Evolutionary conservation across 2,113 vertebrate genomes (phyloP), one percentile per base, ranked within the genome.

Genomic region (Falcunculus frontatus): DNA sequence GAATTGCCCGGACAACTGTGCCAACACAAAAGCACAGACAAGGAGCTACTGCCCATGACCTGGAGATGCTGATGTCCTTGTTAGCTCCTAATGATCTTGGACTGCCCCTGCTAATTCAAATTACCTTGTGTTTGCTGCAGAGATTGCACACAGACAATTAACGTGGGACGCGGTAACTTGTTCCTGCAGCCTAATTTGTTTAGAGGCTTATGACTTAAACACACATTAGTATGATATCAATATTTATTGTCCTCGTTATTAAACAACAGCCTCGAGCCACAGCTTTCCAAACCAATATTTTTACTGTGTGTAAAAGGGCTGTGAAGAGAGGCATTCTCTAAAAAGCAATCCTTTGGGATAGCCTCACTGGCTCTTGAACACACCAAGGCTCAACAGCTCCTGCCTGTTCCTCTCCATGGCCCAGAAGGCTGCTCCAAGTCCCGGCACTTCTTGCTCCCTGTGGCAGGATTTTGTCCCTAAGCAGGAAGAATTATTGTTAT

Each of bases 81-180:
- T 93, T 95, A 96, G 91, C 27, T 82, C 78, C 82, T 94, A 95
- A 95, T 49, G 79, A 95, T 89, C 93, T 95, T 87, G 87, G 87
- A 72, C 84, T 84, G 87, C 77, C 84, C 74, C 93, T 53, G 84
- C 84, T 95, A 89, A 87, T 90, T 94, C 84, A 93, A 94, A 95
- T 91, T 90, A 79, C 95, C 91, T 76, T 63, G 91, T 74, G 81
- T 92, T 96, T 93, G 91, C 89, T 86, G 89, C 90, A 90, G 88
- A 90, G 78, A 79, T 62, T 93, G 94, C 94, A 94, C 78, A 73
- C 88, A 94, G 88, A 94, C 83, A 97, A 97, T 97, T 95, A 94
- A 62, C 7, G 0, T n/a, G n/a, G n/a, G 90, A 94, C 6, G 21
- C 63, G 79, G 79, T 68, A 96, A 94, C 90, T 83, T 41, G 26